These are phyloP conservation scores for Drosophila biarmipes DNA, from an alignment of 1,140 invertebrate genomes.

Conservation along the genomic window DNA sequence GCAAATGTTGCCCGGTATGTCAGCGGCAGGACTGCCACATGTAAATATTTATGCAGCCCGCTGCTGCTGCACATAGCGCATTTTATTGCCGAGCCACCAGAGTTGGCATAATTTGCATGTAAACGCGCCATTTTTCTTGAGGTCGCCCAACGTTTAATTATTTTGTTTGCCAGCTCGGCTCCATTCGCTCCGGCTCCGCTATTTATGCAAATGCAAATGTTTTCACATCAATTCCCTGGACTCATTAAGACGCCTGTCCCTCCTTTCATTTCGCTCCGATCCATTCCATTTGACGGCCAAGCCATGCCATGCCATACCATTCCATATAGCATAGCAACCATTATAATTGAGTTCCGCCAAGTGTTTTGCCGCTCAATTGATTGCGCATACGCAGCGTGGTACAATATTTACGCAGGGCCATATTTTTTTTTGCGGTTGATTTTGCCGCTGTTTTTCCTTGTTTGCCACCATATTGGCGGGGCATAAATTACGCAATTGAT, in stretches of 20 bases:
- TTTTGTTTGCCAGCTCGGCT: slow-evolving; percentile 37
- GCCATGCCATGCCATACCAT: neutral
- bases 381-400: slow-evolving; percentile 68
- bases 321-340: slow-evolving; percentile 9
- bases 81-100: slow-evolving; percentile 58
- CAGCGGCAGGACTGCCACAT: slow-evolving; percentile 70
- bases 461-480: slow-evolving; percentile 38
- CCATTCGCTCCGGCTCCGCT: slow-evolving; percentile 7
- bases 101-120: slow-evolving; percentile 80
- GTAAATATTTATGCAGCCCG: slow-evolving; percentile 75
- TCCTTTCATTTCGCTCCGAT: neutral
- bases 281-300: neutral
- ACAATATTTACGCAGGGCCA: slow-evolving; percentile 54
- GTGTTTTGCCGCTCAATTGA: slow-evolving; percentile 78
- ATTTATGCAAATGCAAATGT: slow-evolving; percentile 57
- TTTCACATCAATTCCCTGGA: slow-evolving; percentile 44
- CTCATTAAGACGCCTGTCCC: slow-evolving; percentile 41
- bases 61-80: slow-evolving; percentile 28
- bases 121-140: slow-evolving; percentile 79
- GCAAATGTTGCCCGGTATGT: slow-evolving; percentile 73
- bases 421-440: slow-evolving; percentile 29
- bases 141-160: slow-evolving; percentile 48
- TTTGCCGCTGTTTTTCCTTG: slow-evolving; percentile 28
- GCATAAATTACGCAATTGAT: slow-evolving; percentile 60
- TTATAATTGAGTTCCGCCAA: slow-evolving; percentile 75